Percentiles rank a stretch among this genome's conserved stretches.
Conservation (phyloP, 2,113 vertebrate species). For the Nyctibius bracteatus region DNA sequence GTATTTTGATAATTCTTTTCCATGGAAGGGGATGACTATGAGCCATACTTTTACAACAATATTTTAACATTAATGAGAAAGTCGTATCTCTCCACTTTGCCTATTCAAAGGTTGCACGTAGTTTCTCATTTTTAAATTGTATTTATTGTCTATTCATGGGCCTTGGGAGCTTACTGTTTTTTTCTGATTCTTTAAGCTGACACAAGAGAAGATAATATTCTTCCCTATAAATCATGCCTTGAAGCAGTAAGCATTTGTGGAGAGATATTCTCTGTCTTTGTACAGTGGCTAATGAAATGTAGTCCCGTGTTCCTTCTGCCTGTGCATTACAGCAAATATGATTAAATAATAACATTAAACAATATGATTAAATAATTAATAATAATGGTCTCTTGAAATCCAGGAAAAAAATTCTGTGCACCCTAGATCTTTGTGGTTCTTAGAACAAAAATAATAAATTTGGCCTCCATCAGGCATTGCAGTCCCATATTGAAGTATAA, state of each 20-base stretch:
- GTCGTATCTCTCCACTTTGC: neutral
- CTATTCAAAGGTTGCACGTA: neutral
- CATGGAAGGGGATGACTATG: neutral
- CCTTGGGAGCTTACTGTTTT: neutral
- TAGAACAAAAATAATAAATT: neutral
- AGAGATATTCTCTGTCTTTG: neutral
- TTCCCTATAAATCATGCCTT: neutral
- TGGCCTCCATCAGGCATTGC: fast-evolving
- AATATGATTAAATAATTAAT: neutral
- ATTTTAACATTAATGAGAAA: neutral
- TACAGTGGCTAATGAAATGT: neutral
- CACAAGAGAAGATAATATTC: neutral
- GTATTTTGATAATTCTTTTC: neutral
- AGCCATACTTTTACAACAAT: neutral
- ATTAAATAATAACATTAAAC: no score
- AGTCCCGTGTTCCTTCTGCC: neutral
- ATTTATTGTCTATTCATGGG: neutral
- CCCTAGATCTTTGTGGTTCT: neutral
- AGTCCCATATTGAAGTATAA: neutral
- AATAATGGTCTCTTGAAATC: neutral
- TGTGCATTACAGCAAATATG: neutral
- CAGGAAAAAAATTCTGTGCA: neutral
- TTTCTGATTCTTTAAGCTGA: neutral
- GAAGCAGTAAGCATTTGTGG: neutral
- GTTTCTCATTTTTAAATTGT: neutral